A percentile compares a stretch with the other conserved stretches of the same genome.
These are phyloP conservation scores for Melanogrammus aeglefinus DNA, from an alignment of 2,797 vertebrate species.

Conservation along the genomic window DNA sequence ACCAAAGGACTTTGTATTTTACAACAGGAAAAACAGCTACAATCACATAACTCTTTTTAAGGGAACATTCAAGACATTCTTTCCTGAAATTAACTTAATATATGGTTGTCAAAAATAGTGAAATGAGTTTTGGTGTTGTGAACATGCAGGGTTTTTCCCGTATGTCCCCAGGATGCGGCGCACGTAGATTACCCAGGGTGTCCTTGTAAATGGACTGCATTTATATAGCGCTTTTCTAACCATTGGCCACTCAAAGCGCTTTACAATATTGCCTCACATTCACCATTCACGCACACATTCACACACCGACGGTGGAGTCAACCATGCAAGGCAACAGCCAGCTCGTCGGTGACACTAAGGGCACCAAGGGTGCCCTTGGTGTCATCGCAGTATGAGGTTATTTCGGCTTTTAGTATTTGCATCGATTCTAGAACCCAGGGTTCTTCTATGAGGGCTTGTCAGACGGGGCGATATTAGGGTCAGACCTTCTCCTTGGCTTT, in stretches of 20 bases:
- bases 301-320: too few relatives aligned
- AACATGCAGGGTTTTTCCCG: too few relatives aligned
- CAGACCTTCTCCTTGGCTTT: background rate
- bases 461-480: background rate
- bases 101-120: background rate
- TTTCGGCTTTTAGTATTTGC: conserved; percentile 21
- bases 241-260: too few relatives aligned
- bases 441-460: background rate
- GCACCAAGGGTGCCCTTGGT: background rate
- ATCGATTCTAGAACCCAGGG: conserved; percentile 7
- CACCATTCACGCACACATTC: too few relatives aligned
- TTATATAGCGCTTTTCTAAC: too few relatives aligned
- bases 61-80: background rate
- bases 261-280: too few relatives aligned
- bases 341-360: too few relatives aligned
- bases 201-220: too few relatives aligned
- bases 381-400: conserved; percentile 4
- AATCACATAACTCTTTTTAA: background rate
- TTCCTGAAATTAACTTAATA: background rate
- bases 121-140: background rate
- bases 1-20: background rate
- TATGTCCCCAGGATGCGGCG: too few relatives aligned
- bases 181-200: background rate
- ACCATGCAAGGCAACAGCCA: too few relatives aligned
- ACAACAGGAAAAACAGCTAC: background rate